These are phyloP conservation scores for Elegia similella DNA, from an alignment of 2,888 invertebrate genomes.

Conservation along the genomic window DNA sequence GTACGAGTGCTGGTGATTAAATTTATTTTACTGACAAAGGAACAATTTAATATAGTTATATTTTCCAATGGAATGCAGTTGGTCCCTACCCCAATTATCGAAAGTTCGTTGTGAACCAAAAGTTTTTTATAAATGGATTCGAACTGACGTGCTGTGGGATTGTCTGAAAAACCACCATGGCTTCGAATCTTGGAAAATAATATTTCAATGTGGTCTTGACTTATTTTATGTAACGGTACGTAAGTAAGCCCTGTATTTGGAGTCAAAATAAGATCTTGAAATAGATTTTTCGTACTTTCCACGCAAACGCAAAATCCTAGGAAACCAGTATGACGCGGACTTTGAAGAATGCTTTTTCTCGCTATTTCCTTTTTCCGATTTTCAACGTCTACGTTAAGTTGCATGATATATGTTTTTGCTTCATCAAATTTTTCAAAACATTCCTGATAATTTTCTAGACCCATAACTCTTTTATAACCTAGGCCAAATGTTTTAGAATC, in stretches of 20 bases:
- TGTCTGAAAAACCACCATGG: conserved; percentile 25
- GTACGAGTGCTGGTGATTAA: conserved; percentile 1
- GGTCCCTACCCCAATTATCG: conserved; percentile 16
- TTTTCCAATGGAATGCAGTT: conserved; percentile 25
- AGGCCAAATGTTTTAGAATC: conserved; percentile 12
- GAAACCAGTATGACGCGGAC: background rate
- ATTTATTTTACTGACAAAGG: conserved; percentile 21
- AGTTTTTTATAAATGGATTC: conserved; percentile 28
- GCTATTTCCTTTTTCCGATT: background rate
- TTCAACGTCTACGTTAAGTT: background rate
- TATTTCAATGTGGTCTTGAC: conserved; percentile 24
- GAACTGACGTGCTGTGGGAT: conserved; percentile 25
- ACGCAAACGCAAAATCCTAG: conserved; percentile 16
- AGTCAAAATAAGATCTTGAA: conserved; percentile 16
- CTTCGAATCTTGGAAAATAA: conserved; percentile 22
- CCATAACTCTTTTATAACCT: conserved; percentile 18
- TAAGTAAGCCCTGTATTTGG: conserved; percentile 11
- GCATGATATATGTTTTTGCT: background rate
- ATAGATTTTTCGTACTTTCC: conserved; percentile 18
- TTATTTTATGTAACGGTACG: conserved; percentile 23
- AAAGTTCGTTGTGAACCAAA: conserved; percentile 17
- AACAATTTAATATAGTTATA: conserved; percentile 21
- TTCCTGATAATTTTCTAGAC: background rate
- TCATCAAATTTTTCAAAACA: conserved; percentile 3
- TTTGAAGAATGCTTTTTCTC: background rate